Base-by-base conservation (phyloP, 2,797 vertebrate species). In the Anguilla anguilla region DNA sequence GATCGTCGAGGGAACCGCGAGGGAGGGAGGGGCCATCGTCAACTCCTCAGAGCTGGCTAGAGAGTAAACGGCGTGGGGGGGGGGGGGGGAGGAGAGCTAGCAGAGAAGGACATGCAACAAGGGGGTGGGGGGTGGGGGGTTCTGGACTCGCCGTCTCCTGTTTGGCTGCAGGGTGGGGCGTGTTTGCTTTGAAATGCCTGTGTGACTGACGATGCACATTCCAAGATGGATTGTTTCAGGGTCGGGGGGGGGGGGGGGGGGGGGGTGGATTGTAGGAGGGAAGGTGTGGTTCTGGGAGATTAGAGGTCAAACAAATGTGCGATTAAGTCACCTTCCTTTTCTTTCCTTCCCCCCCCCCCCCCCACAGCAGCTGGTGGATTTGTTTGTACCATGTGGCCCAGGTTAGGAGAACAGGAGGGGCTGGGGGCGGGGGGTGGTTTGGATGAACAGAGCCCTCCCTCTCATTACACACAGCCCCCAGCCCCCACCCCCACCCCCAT, bases 161-260 rank as follows among this genome's bases (percentile, higher is more conserved):
- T 49, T 25, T 25, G 1, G 43, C 43, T 1, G 17, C 77, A 81
- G 77, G 77, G 77, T 81, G 43, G 77, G 35, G 77, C 43, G 43
- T 49, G 77, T 81, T 81, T 81, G 77, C 74, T 79, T 79, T 46
- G 39, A 79, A 79, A 79, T 79, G 74, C 43, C 19, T 49, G 43
- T n/a, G 43, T 25, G 22, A 49, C 77, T 81, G 77, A 81, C 35
- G 77, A 49, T 46, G 77, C 43, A 81, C 43, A 49, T 81, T 81
- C 43, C 43, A 49, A 39, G 74, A 6, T 43, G 74, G 74, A 79
- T 79, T 79, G 74, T 79, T 43, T 79, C 25, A 9, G 22, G 25
- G 22, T 2, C 0, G 9, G 31, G 72, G 5, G 10, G 31, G 61
- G 19, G 19, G 61, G 19, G 19, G 2, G 61, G 0, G 1, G 25